Base-by-base conservation (phyloP, 2,888 invertebrate species). In the Pheosia gnoma region DNA sequence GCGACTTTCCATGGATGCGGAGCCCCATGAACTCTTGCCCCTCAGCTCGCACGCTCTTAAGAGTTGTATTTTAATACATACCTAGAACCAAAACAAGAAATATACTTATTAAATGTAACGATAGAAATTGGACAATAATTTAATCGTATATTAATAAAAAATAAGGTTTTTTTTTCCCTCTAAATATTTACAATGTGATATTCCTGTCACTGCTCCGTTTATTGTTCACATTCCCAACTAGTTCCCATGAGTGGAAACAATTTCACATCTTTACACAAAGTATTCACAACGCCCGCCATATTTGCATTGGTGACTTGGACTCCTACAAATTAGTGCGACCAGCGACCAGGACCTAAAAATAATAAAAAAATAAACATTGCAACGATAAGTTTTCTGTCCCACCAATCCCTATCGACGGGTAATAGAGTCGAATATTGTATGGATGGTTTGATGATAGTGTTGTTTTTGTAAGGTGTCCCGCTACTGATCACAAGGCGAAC, bases 221-320 rank as follows among this genome's bases (percentile, higher is more conserved):
- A 39, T 39, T 39, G 55, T 39, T 8, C 55, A 55, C 55, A 55
- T 36, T 57, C 57, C 45, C 57, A 10, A 41, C 10, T 9, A 45
- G 85, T 92, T 92, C 93, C 92, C 92, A 92, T 87, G 89, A 72
- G 78, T 87, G 88, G 90, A 90, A 91, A 91, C 90, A 92, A 91
- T 90, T 90, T 91, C 90, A 85, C 83, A 84, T 88, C 90, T 93
- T 93, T 89, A 91, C 93, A 82, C 88, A 93, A 91, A 74, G 80
- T 83, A 91, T 93, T 93, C 89, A 93, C 93, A 84, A 87, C 79
- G 71, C 81, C 74, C 78, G 80, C 79, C 81, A 81, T 93, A 89
- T 93, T 93, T 93, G 92, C 90, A 84, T 90, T 92, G 87, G 89
- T 88, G 91, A 90, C 90, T 89, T 84, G 85, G 86, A 82, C 83